Evolutionary conservation across 2,113 vertebrate species (phyloP).

Genomic region (Terrapene triunguis): DNA sequence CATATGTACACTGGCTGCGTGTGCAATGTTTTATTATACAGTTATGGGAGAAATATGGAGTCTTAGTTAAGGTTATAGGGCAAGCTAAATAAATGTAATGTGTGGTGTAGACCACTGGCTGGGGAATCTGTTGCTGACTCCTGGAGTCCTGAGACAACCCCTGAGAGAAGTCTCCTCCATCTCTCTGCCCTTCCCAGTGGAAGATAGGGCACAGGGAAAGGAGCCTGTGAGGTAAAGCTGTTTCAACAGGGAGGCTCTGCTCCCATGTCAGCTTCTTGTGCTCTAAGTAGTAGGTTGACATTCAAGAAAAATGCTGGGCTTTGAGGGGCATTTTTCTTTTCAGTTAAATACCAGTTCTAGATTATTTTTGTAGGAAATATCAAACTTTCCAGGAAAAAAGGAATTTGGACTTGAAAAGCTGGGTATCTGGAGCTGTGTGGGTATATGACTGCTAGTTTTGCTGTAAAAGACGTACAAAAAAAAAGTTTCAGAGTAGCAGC

Average conservation of each 20-base stretch:
- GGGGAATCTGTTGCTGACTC: not conserved
- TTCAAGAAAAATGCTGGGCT: not conserved
- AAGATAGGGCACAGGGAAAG: not conserved
- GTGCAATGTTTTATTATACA: not conserved
- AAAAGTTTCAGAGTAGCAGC: no score
- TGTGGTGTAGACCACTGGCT: not conserved
- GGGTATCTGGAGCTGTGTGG: not conserved
- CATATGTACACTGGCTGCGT: not conserved
- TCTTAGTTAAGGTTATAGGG: not conserved
- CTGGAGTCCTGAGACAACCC: not conserved
- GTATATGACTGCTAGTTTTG: not conserved
- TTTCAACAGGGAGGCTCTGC: not conserved
- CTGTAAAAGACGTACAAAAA: not conserved
- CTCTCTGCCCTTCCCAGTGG: not conserved
- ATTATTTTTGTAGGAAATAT: fast-evolving
- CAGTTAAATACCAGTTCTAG: not conserved
- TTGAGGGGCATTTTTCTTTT: not conserved
- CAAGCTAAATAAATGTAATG: not conserved
- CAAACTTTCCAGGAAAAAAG: not conserved
- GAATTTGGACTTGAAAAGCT: not conserved
- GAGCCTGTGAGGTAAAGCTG: not conserved
- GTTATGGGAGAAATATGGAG: not conserved
- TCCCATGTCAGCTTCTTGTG: not conserved
- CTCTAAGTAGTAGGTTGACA: not conserved
- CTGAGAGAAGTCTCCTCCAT: not conserved